Percentiles rank a stretch among this genome's conserved stretches.
Evolutionary conservation across 2,888 invertebrate species (phyloP).

Genomic region (Aphodius granarius): DNA sequence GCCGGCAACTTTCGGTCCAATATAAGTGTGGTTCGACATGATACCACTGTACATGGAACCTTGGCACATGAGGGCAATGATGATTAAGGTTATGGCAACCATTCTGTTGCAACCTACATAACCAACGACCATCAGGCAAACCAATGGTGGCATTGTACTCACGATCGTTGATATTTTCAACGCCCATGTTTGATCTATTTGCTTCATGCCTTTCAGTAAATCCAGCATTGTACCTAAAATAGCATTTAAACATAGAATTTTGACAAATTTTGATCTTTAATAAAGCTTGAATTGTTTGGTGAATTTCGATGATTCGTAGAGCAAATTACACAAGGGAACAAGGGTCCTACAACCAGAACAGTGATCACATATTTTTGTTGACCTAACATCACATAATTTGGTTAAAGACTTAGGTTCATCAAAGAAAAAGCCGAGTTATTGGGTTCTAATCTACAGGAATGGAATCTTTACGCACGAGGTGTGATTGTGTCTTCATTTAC

Average conservation of each 20-base stretch:
- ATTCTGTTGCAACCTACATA: not conserved
- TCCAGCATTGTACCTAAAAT: not conserved
- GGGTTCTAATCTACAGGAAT: too few relatives aligned
- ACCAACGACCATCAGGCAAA: not conserved
- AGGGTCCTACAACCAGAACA: too few relatives aligned
- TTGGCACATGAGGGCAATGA: not conserved
- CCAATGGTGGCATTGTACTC: not conserved
- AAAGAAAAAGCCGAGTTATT: too few relatives aligned
- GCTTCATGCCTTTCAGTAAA: not conserved
- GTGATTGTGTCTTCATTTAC: too few relatives aligned
- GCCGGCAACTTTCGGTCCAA: not conserved
- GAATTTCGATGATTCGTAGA: too few relatives aligned
- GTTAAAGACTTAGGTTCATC: too few relatives aligned
- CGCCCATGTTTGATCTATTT: slow-evolving; percentile 9
- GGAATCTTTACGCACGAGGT: too few relatives aligned
- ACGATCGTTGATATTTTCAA: not conserved
- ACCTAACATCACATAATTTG: too few relatives aligned
- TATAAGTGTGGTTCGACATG: not conserved
- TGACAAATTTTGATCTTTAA: too few relatives aligned
- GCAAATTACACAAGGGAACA: too few relatives aligned
- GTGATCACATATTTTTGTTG: too few relatives aligned
- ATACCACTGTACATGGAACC: not conserved
- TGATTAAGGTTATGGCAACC: not conserved
- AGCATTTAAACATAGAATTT: not conserved
- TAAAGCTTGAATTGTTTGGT: too few relatives aligned